These are phyloP conservation scores for Plagiodera versicolora DNA, from an alignment of 2,888 invertebrate genomes.

Conservation along the genomic window DNA sequence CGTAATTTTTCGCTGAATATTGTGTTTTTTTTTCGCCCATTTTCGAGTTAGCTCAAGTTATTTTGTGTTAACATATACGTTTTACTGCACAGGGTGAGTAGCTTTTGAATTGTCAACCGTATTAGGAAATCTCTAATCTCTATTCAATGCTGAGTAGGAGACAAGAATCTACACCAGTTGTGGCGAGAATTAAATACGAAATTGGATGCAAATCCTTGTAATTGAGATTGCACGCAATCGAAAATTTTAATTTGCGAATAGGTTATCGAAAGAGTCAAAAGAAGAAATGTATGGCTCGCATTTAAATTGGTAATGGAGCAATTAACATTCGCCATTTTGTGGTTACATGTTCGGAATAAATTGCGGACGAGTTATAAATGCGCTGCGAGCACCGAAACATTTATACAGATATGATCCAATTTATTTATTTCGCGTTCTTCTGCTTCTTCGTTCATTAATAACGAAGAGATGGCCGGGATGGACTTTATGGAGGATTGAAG, in stretches of 20 bases:
- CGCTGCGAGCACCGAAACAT: slow-evolving; percentile 28
- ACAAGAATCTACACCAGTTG: no score
- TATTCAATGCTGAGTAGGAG: no score
- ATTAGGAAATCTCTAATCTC: no score
- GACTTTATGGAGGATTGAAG: no score
- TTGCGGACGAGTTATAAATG: slow-evolving; percentile 38
- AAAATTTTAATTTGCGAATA: slow-evolving; percentile 32
- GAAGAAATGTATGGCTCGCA: slow-evolving; percentile 36
- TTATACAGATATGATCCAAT: slow-evolving; percentile 30
- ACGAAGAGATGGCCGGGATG: background rate
- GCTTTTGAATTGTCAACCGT: no score
- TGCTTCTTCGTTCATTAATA: slow-evolving; percentile 25
- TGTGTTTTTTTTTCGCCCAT: no score
- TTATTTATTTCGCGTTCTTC: slow-evolving; percentile 28
- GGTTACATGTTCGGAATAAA: slow-evolving; percentile 40
- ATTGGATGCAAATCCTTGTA: slow-evolving; percentile 17
- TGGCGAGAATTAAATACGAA: background rate
- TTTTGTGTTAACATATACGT: no score
- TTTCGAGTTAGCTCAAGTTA: no score
- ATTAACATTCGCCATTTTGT: slow-evolving; percentile 41
- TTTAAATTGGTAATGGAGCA: slow-evolving; percentile 43
- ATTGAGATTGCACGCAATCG: slow-evolving; percentile 14
- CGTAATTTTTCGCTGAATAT: no score
- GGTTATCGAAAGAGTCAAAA: slow-evolving; percentile 33
- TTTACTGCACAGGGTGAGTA: no score